A percentile compares a stretch with the other conserved stretches of the same genome.
These are phyloP conservation scores for Danaus plexippus DNA, from an alignment of 1,140 invertebrate genomes.

Conservation along the genomic window DNA sequence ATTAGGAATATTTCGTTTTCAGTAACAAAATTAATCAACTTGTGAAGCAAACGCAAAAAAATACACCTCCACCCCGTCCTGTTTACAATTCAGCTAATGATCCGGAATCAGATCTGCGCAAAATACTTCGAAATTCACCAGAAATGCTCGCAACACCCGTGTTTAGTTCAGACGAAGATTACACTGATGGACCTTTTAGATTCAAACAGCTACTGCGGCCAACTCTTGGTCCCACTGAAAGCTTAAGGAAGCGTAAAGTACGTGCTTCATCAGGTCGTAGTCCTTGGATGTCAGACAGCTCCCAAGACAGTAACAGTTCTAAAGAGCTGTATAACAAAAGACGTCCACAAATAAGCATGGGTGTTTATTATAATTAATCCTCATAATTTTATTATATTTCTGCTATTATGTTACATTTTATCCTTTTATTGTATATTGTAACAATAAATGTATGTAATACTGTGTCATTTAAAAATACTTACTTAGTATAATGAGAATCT, in stretches of 20 bases:
- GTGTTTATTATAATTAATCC: conserved; percentile 58
- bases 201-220: conserved; percentile 79
- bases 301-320: conserved; percentile 56
- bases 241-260: conserved; percentile 78
- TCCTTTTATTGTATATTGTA: no score
- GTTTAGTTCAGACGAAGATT: conserved; percentile 67
- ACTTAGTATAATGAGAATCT: no score
- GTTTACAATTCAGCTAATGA: conserved; percentile 54
- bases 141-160: conserved; percentile 62
- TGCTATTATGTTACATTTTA: no score
- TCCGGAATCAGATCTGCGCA: conserved; percentile 62
- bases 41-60: conserved; percentile 56
- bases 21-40: conserved; percentile 69
- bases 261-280: conserved; percentile 48
- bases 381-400: neutral
- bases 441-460: no score
- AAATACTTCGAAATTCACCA: conserved; percentile 68
- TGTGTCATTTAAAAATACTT: no score
- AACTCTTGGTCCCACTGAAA: conserved; percentile 80
- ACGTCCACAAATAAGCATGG: conserved; percentile 62
- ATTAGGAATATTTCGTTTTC: conserved; percentile 24
- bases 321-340: conserved; percentile 54
- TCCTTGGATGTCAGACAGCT: conserved; percentile 63
- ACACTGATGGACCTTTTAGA: conserved; percentile 78
- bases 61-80: conserved; percentile 36